Base-by-base conservation (phyloP, 2,888 invertebrate species). In the Asteroscopus sphinx region DNA sequence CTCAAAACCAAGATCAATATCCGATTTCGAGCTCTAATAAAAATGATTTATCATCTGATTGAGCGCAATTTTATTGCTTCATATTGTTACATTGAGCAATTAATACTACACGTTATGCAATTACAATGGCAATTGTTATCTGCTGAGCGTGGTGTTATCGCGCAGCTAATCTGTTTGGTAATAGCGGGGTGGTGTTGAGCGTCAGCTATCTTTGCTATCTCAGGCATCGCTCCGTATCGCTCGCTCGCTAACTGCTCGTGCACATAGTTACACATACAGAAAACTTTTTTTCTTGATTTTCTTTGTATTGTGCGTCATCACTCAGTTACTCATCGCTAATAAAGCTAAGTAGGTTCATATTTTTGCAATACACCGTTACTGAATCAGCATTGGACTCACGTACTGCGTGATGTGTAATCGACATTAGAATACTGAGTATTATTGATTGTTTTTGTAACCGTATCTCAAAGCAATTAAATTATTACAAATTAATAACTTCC, bases 321-420 rank as follows among this genome's bases (percentile, higher is more conserved):
- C 7, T 62, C 67, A 57, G 61, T 68, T 64, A 67, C 57, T 76
- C 65, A 72, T 66, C 62, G 49, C 64, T 61, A 76, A 74, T 72
- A 51, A 69, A 56, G 48, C 58, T 48, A 76, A 68, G 54, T 73
- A 62, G 52, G 66, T 70, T 52, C 53, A 57, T 65, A 68, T 62
- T 68, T 67, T 67, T 60, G 52, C 60, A 53, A 62, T 68, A 46
- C 58, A 39, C 67, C 55, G 65, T 60, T 60, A 61, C 63, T 74
- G 73, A 74, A 62, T 77, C 76, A 74, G 62, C 72, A 54, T 44
- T 75, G 48, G 57, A 57, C 41, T 60, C 65, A 51, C 55, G 49
- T 63, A 54, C 30, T 42, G 35, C 70, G 53, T 69, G 63, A 46
- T 57, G 49, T 56, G 47, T 63, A 51, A 47, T 52, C 53, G 53